Evolutionary conservation across 92 coral and sea anemone species (phyloP).

Genomic region (Phenganax stokvisi): DNA sequence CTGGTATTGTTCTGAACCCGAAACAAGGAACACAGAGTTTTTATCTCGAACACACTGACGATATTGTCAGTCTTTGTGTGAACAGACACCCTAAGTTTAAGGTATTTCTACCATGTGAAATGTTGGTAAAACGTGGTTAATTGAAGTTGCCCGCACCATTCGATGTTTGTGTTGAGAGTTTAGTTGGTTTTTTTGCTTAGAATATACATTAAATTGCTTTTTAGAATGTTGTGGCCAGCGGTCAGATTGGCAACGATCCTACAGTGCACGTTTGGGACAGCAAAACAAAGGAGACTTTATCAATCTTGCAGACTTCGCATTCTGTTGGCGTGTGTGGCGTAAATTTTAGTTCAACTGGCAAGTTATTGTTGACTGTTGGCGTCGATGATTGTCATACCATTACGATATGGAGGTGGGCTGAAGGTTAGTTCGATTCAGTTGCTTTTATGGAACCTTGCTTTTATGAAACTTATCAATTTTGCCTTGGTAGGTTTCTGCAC

Average conservation of each 20-base stretch:
- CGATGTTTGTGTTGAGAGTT: neutral
- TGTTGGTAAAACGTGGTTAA: neutral
- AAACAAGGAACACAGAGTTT: conserved; percentile 86
- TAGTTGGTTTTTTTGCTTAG: neutral
- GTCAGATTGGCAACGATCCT: conserved; percentile 95
- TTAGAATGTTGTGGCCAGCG: conserved; percentile 92
- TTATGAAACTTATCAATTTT: neutral
- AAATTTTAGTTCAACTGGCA: conserved; percentile 89
- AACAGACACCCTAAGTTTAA: conserved; percentile 95
- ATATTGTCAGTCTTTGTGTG: conserved; percentile 81
- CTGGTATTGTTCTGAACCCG: conserved; percentile 84
- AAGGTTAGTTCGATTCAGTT: conserved; percentile 48
- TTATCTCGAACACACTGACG: conserved; percentile 96
- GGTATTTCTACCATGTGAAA: conserved; percentile 35
- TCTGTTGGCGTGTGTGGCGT: conserved; percentile 86
- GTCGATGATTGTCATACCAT: conserved; percentile 76
- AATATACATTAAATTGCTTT: neutral
- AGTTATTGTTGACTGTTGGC: conserved; percentile 86
- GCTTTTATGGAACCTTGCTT: neutral
- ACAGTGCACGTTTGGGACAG: conserved; percentile 96
- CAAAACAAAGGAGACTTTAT: conserved; percentile 77
- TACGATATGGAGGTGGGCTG: conserved; percentile 95
- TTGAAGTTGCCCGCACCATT: neutral
- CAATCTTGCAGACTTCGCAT: conserved; percentile 82
- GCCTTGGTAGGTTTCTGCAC: neutral